These are phyloP conservation scores for Ecliptopera silaceata DNA, from an alignment of 2,888 invertebrate genomes.

Conservation along the genomic window DNA sequence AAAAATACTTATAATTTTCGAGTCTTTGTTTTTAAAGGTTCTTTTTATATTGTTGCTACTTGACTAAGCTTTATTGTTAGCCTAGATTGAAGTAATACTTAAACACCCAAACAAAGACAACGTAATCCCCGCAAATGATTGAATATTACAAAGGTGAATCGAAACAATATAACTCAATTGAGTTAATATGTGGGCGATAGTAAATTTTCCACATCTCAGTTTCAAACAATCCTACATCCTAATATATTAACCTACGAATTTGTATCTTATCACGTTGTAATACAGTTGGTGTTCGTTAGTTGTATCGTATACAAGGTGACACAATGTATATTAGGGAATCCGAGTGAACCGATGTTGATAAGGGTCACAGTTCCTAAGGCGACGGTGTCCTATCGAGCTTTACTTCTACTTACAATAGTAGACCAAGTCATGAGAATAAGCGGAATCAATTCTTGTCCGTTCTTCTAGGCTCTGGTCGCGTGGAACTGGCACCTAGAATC, in stretches of 20 bases:
- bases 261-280: neutral
- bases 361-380: slow-evolving; percentile 74
- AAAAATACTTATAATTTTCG: too few relatives aligned
- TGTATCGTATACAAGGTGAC: slow-evolving; percentile 47
- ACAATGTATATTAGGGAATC: slow-evolving; percentile 66
- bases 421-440: slow-evolving; percentile 43
- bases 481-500: too few relatives aligned
- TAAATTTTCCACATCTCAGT: slow-evolving; percentile 55
- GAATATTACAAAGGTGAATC: slow-evolving; percentile 62
- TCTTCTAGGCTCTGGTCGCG: too few relatives aligned
- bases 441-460: slow-evolving; percentile 24
- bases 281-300: slow-evolving; percentile 42
- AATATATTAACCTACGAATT: slow-evolving; percentile 22
- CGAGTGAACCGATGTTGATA: slow-evolving; percentile 71
- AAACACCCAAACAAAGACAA: neutral
- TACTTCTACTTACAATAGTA: slow-evolving; percentile 55
- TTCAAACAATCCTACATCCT: slow-evolving; percentile 37
- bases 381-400: slow-evolving; percentile 66
- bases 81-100: too few relatives aligned
- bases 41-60: too few relatives aligned
- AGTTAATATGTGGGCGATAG: slow-evolving; percentile 67
- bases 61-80: too few relatives aligned
- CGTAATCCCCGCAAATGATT: slow-evolving; percentile 47
- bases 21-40: too few relatives aligned
- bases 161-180: slow-evolving; percentile 66